Base-by-base conservation (phyloP, 1,140 invertebrate genomes). In the Bombus sylvicola region DNA sequence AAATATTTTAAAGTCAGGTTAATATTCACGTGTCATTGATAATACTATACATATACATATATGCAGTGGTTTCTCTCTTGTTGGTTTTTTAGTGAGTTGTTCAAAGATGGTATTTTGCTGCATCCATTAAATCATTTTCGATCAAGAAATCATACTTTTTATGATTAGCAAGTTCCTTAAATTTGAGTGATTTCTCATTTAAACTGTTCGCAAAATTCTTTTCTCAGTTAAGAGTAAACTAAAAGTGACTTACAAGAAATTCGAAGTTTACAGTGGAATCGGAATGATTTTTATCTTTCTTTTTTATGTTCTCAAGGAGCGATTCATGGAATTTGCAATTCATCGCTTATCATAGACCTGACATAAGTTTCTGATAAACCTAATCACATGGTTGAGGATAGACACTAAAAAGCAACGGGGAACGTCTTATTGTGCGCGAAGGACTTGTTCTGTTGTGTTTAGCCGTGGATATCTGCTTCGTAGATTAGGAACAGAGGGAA, bases 401-500 rank as follows among this genome's bases (percentile, higher is more conserved):
- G 66, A 69, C 53, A 89, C 81, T 82, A 89, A 76, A 86, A 90
- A 89, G 79, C 73, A 90, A 87, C 71, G 89, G 85, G 90, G 89
- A 83, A 66, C 87, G 82, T 90, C 84, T 90, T 90, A 90, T 83
- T 89, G 89, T 82, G 71, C 66, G 53, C 76, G 28, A 90, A 91
- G 85, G 80, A 89, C 68, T 87, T 87, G 89, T 85, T 87, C 85
- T 85, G 53, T 77, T 74, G 53, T 92, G 89, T 94, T 93, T 91
- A 92, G 92, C 68, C 87, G 87, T 87, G 90, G 91, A 92, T 93
- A 93, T 92, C 92, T 83, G 88, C 87, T 91, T 89, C 93, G 93
- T 93, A 94, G 92, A 94, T 93, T 94, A 94, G 93, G 92, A 92
- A 92, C 88, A 86, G 92, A 94, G 91, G 90, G 92, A 89, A 92